Percentiles rank a stretch among this genome's conserved stretches.
These are phyloP conservation scores for Anser cygnoides DNA, from an alignment of 2,113 vertebrate species.

Conservation along the genomic window DNA sequence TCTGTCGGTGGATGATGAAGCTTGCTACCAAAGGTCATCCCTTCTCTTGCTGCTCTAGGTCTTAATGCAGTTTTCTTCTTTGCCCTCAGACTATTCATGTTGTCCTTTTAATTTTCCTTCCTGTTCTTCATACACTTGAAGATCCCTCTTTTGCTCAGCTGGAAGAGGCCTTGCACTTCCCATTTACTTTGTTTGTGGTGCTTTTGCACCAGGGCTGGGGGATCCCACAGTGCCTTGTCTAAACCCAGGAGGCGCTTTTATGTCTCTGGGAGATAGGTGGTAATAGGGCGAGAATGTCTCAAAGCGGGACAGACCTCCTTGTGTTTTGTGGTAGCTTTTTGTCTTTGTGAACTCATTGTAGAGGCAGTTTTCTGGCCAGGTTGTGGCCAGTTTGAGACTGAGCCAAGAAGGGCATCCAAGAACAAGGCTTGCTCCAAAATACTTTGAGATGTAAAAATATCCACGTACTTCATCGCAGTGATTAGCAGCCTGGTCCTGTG, in stretches of 20 bases:
- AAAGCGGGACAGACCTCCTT: not conserved
- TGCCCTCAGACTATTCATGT: not conserved
- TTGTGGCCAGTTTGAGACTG: not conserved
- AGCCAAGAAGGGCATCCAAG: not conserved
- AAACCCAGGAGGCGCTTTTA: not conserved
- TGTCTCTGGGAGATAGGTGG: not conserved
- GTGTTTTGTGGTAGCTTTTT: not conserved
- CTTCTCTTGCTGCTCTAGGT: not conserved
- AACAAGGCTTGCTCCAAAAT: not conserved
- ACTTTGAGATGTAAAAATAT: not conserved
- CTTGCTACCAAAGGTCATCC: not conserved
- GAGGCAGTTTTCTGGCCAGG: not conserved
- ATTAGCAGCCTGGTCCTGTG: not conserved
- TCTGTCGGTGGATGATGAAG: not conserved
- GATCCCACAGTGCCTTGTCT: not conserved
- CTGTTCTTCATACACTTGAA: not conserved
- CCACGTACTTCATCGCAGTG: not conserved
- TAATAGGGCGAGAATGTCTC: not conserved
- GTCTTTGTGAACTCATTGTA: not conserved
- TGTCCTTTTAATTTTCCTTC: not conserved
- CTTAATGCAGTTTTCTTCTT: not conserved
- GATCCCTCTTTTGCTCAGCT: not conserved
- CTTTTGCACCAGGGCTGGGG: not conserved
- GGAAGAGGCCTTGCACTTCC: not conserved
- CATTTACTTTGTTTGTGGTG: not conserved